These are phyloP conservation scores for Didymodactylos carnosus DNA, from an alignment of 2,888 invertebrate genomes.

Conservation along the genomic window DNA sequence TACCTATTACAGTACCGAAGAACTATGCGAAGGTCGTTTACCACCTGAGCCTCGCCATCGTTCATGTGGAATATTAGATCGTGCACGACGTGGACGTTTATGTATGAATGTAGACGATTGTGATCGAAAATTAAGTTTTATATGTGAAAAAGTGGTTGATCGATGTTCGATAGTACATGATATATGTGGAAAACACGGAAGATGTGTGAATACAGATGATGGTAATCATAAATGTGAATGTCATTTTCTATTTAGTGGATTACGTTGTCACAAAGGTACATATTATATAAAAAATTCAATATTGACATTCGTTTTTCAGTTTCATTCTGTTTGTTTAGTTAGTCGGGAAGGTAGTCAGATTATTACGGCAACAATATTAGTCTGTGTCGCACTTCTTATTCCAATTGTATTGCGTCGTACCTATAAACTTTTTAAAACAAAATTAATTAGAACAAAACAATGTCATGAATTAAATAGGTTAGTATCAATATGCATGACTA, in stretches of 20 bases:
- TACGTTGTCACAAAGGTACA: background rate
- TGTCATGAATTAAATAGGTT: too few relatives aligned
- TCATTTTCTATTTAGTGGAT: background rate
- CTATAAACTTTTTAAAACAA: background rate
- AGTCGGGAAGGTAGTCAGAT: background rate
- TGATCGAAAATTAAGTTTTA: background rate
- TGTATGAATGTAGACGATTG: conserved; percentile 1
- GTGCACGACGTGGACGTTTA: background rate
- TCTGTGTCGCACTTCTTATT: background rate
- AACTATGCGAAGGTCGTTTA: background rate
- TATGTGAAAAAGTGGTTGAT: background rate
- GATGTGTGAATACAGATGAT: background rate
- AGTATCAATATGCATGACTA: too few relatives aligned
- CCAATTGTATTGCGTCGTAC: background rate
- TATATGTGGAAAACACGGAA: background rate
- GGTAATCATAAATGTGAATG: background rate
- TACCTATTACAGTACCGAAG: background rate
- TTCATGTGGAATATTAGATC: background rate
- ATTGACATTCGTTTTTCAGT: background rate
- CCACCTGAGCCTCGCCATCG: background rate
- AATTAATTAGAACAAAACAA: background rate
- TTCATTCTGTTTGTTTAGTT: background rate
- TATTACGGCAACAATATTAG: background rate
- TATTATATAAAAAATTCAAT: background rate
- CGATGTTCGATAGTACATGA: background rate